These are phyloP conservation scores for Caenorhabditis drosophilae DNA, from an alignment of 2,888 invertebrate species.

Conservation along the genomic window DNA sequence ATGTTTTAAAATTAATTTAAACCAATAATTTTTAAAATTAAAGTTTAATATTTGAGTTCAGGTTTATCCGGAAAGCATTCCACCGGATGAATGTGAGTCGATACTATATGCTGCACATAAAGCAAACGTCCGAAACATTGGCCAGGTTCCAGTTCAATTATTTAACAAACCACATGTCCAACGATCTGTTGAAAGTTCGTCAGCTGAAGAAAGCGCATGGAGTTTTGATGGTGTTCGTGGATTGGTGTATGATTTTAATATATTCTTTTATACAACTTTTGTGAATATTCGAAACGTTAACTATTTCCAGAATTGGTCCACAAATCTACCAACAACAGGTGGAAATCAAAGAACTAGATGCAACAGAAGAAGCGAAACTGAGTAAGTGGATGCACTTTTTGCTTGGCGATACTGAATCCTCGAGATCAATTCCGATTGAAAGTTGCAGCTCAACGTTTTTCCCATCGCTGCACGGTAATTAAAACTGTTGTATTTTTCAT, in stretches of 20 bases:
- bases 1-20: no score
- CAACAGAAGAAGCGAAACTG: neutral
- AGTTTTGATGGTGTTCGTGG: neutral
- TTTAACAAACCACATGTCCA: slow-evolving; percentile 23
- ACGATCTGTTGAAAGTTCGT: slow-evolving; percentile 8
- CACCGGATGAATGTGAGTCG: slow-evolving; percentile 14
- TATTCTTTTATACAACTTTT: neutral
- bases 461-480: no score
- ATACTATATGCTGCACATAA: slow-evolving; percentile 17
- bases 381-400: no score
- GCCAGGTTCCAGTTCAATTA: slow-evolving; percentile 23
- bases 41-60: no score
- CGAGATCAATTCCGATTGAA: neutral
- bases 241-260: neutral
- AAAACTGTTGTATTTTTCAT: no score
- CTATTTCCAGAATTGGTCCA: neutral
- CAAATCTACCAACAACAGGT: neutral
- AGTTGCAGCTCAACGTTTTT: slow-evolving; percentile 3
- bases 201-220: neutral
- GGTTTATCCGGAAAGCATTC: slow-evolving; percentile 24
- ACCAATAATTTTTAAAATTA: no score
- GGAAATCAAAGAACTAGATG: neutral
- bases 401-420: no score
- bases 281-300: neutral
- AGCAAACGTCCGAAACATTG: slow-evolving; percentile 27